A percentile compares a stretch with the other conserved stretches of the same genome.
Evolutionary conservation across 2,113 vertebrate species (phyloP).

Genomic region (Megaleporinus macrocephalus): DNA sequence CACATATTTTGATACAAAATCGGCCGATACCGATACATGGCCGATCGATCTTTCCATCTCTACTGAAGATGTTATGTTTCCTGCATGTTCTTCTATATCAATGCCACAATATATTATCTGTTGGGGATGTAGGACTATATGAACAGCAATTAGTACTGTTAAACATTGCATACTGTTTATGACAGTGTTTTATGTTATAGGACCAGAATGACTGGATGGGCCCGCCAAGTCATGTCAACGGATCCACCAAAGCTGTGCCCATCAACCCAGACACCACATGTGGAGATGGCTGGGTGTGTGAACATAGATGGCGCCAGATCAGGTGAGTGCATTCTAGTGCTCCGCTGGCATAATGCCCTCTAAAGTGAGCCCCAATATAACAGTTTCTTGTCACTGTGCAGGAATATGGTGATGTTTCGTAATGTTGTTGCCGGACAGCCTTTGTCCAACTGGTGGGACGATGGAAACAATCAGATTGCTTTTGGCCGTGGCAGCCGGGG

Average conservation of each 20-base stretch:
- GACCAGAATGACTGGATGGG: slow-evolving; percentile 91
- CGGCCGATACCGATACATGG: no score
- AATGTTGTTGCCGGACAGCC: slow-evolving; percentile 85
- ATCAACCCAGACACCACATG: slow-evolving; percentile 88
- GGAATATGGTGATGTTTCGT: slow-evolving; percentile 93
- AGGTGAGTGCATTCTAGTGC: slow-evolving; percentile 42
- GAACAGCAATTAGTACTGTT: no score
- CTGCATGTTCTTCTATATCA: no score
- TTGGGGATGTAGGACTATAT: no score
- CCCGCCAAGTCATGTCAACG: slow-evolving; percentile 83
- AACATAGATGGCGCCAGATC: slow-evolving; percentile 93
- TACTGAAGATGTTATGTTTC: no score
- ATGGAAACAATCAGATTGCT: slow-evolving; percentile 88
- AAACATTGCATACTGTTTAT: no score
- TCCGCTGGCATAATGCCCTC: background rate
- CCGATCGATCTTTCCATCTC: no score
- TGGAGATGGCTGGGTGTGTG: slow-evolving; percentile 92
- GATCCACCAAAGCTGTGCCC: slow-evolving; percentile 83
- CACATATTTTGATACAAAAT: no score
- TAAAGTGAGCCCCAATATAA: background rate
- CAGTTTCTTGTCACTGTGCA: slow-evolving; percentile 51
- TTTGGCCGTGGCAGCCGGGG: slow-evolving; percentile 88
- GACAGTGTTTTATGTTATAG: slow-evolving; percentile 47
- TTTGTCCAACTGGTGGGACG: slow-evolving; percentile 95
- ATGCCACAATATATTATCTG: no score